Evolutionary conservation across 64 coral and sea anemone genomes (phyloP).

Genomic region (Pocillopora verrucosa): DNA sequence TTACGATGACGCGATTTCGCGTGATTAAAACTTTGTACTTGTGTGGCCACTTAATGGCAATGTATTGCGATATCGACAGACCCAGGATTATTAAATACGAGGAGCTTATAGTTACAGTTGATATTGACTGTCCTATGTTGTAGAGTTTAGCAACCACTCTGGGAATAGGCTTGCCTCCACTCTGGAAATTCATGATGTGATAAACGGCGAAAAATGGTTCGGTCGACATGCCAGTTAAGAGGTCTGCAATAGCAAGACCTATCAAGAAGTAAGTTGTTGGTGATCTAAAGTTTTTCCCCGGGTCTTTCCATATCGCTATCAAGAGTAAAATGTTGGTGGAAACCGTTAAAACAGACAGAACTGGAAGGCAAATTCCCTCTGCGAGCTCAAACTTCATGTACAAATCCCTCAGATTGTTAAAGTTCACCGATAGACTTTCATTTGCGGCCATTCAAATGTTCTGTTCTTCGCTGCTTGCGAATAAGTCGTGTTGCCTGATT

Average conservation of each 20-base stretch:
- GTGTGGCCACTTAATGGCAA: constrained; percentile 80
- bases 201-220: constrained; percentile 79
- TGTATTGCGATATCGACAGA: constrained; percentile 77
- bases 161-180: background rate
- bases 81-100: constrained; percentile 77
- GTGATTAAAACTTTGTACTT: constrained; percentile 65
- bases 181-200: constrained; percentile 46
- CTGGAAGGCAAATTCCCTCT: constrained; percentile 53
- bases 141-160: constrained; percentile 6
- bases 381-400: constrained; percentile 77
- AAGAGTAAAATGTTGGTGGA: constrained; percentile 70
- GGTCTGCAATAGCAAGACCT: constrained; percentile 76
- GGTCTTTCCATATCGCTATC: constrained; percentile 63
- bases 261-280: constrained; percentile 72
- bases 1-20: constrained; percentile 29
- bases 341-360: constrained; percentile 67
- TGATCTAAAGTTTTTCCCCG: constrained; percentile 60
- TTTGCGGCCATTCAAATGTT: background rate
- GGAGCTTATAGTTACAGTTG: constrained; percentile 90
- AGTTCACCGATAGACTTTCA: background rate
- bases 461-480: background rate
- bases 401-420: constrained; percentile 17
- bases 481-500: background rate
- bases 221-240: constrained; percentile 72
- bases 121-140: constrained; percentile 46